Base-by-base conservation (phyloP, 2,797 vertebrate genomes). In the Choloepus didactylus region DNA sequence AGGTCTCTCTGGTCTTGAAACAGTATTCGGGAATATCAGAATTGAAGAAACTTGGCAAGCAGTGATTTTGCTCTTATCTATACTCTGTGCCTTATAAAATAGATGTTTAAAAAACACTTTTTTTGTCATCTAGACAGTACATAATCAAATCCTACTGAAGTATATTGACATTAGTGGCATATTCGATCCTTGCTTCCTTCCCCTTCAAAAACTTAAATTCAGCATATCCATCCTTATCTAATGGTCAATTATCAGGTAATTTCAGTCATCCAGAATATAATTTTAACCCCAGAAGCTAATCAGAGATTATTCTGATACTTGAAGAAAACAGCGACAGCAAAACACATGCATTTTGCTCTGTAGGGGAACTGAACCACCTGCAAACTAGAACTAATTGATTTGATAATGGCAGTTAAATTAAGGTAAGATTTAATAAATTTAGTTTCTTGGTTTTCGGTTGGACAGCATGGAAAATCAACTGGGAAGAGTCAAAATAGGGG, bases 1-100 rank as follows among this genome's bases (percentile, higher is more conserved):
- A 87, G 25, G 11, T 83, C 54, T 51, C 56, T 67, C 72, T 96
- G 85, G 92, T 94, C 90, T 95, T 94, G 31, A 96, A 96, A 82
- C 59, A 87, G 35, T 92, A 92, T 76, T 77, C 72, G 89, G 95
- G 75, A 56, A 56, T 44, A 4, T 79, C 64, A 44, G 41, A 41
- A 75, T 83, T 92, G 76, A 84, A 90, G 87, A 88, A 91, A 94
- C 27, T 80, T 73, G 59, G 41, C 46, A 82, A 86, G 73, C 49
- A 91, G 51, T 46, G 12, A 87, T 89, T 93, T 95, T 76, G 35
- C 12, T 64, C 25, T 44, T 72, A 84, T 35, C 60, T 81, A 21
- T 59, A 87, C 23, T 86, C 19, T 23, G 15, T 62, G 23, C 60
- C 80, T 95, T 91, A 49, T 51, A 73, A 82, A 81, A 56, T 12